These are phyloP conservation scores for Papilio polyxenes DNA, from an alignment of 1,140 invertebrate genomes.

Conservation along the genomic window DNA sequence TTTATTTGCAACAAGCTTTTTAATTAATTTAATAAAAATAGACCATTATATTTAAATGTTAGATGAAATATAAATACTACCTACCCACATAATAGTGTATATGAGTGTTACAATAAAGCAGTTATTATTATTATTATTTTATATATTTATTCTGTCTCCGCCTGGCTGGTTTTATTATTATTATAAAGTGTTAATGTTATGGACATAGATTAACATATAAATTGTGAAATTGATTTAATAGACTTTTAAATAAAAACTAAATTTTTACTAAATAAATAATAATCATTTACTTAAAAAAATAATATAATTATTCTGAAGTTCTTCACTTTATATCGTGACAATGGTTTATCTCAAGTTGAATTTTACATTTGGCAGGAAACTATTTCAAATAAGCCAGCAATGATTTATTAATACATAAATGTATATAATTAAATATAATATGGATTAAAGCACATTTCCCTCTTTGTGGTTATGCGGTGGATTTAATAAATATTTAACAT, in stretches of 20 bases:
- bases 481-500: slow-evolving; percentile 1
- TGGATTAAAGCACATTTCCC: not conserved
- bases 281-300: not conserved
- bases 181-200: not conserved
- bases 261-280: not conserved
- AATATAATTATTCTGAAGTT: not conserved
- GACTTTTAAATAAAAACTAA: too few relatives aligned
- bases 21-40: not conserved
- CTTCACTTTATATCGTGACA: not conserved
- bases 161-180: too few relatives aligned
- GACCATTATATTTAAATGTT: not conserved
- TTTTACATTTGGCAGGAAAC: not conserved
- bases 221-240: too few relatives aligned
- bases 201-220: too few relatives aligned
- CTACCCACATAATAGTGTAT: too few relatives aligned
- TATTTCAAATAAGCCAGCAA: not conserved
- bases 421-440: not conserved
- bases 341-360: not conserved
- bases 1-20: not conserved
- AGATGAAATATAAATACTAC: not conserved
- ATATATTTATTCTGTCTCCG: too few relatives aligned
- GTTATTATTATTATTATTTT: too few relatives aligned
- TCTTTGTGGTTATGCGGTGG: not conserved
- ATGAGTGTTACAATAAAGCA: too few relatives aligned
- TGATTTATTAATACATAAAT: not conserved